These are phyloP conservation scores for Cataglyphis hispanica DNA, from an alignment of 1,140 invertebrate species.

Conservation along the genomic window DNA sequence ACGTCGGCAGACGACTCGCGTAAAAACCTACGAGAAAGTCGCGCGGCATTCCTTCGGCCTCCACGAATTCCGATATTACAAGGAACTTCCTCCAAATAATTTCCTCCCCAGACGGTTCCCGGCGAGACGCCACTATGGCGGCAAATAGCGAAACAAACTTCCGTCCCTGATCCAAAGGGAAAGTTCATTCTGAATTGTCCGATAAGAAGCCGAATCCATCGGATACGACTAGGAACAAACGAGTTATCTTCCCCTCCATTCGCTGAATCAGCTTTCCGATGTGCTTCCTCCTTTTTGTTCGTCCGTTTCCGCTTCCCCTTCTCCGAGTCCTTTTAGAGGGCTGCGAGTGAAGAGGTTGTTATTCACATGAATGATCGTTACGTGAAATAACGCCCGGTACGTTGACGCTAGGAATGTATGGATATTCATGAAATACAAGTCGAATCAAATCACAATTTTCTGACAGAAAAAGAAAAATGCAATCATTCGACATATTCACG, in stretches of 20 bases:
- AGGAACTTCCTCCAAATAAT: slow-evolving; percentile 76
- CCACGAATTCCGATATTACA: slow-evolving; percentile 70
- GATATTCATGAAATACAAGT: neutral
- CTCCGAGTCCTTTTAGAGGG: neutral
- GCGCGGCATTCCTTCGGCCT: slow-evolving; percentile 28
- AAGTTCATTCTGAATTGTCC: slow-evolving; percentile 69
- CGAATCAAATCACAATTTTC: neutral
- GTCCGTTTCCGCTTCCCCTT: neutral
- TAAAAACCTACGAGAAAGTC: slow-evolving; percentile 55
- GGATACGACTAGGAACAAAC: slow-evolving; percentile 38
- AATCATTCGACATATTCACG: neutral
- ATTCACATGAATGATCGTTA: neutral
- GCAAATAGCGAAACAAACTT: slow-evolving; percentile 78
- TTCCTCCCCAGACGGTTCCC: slow-evolving; percentile 64
- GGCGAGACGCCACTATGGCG: slow-evolving; percentile 47
- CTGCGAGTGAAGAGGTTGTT: neutral
- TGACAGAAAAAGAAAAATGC: neutral
- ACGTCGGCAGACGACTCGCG: slow-evolving; percentile 38
- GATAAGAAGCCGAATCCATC: slow-evolving; percentile 68
- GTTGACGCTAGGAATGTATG: neutral
- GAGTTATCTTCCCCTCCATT: slow-evolving; percentile 55
- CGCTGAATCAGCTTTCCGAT: slow-evolving; percentile 60
- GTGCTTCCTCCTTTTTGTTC: slow-evolving; percentile 21
- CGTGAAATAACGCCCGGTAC: neutral
- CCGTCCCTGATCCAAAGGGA: slow-evolving; percentile 52